Evolutionary conservation across 2,888 invertebrate species (phyloP), one percentile per base, ranked within the genome.

Genomic region (Dryadula phaetusa): DNA sequence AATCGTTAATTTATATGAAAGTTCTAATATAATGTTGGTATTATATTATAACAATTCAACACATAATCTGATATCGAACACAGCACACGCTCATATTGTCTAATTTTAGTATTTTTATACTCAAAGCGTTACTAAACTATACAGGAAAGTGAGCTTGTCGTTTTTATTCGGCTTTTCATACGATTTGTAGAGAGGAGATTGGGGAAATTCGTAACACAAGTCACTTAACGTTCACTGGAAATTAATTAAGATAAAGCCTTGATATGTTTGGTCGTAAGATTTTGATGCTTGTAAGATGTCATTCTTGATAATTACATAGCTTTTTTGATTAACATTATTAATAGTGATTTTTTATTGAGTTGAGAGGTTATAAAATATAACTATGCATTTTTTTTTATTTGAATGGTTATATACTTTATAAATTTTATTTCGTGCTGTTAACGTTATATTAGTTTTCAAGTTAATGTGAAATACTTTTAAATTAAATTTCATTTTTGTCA

Each of bases 121-220:
- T 84, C 79, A 70, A 82, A 84, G 80, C 78, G 80, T 82, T 81
- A 79, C 81, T 81, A 81, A 85, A 84, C 79, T 84, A 87, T 90
- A 92, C 92, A 92, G 91, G 91, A 88, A 91, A 82, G 86, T 83
- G 90, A 92, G 92, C 90, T 92, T 92, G 83, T 85, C 84, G 73
- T 77, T 84, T 81, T 83, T 81, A 83, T 84, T 84, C 76, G 78
- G 85, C 84, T 84, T 84, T 78, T 79, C 78, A 78, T 79, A 75
- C 74, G 67, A 79, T 83, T 80, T 79, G 75, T 76, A 70, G 73
- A 73, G 76, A 69, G 65, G 64, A 42, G 62, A 70, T 10, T 37
- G 37, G 3, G 25, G 47, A 25, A 28, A 28, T 25, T 49, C 49
- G 49, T 25, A 49, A 16, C 72, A 66, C 32, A 34, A 37, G 34